A percentile compares a stretch with the other conserved stretches of the same genome.
Evolutionary conservation across 2,888 invertebrate species (phyloP).

Genomic region (Syrista parreyssii): DNA sequence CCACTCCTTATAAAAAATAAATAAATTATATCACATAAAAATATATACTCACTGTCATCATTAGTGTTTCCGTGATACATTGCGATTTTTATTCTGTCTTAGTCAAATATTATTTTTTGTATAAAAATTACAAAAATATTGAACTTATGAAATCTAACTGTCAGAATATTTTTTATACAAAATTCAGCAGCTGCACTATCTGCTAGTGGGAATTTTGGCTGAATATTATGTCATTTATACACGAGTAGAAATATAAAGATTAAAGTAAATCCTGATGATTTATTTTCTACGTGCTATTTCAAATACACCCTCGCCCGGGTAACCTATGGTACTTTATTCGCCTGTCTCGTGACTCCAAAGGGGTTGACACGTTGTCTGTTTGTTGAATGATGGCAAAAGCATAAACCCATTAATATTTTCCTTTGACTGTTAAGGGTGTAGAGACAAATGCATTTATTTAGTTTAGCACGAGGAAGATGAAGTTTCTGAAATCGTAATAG

Average conservation of each 20-base stretch:
- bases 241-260: neutral
- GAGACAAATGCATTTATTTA: neutral
- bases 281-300: neutral
- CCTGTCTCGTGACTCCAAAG: neutral
- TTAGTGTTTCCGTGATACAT: neutral
- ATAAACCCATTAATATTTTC: neutral
- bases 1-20: constrained; percentile 47
- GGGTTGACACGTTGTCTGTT: neutral
- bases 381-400: neutral
- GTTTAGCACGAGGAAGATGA: neutral
- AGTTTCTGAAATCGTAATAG: neutral
- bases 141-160: no score
- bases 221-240: neutral
- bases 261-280: neutral
- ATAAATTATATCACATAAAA: no score
- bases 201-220: no score
- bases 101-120: no score
- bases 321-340: neutral
- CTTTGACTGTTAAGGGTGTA: neutral
- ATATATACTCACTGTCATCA: neutral
- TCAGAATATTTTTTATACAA: no score
- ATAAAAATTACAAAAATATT: no score
- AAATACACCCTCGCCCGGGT: neutral
- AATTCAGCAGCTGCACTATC: no score
- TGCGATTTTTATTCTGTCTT: no score